Conservation (phyloP, 2,888 invertebrate genomes). For the Rhingia campestris region DNA sequence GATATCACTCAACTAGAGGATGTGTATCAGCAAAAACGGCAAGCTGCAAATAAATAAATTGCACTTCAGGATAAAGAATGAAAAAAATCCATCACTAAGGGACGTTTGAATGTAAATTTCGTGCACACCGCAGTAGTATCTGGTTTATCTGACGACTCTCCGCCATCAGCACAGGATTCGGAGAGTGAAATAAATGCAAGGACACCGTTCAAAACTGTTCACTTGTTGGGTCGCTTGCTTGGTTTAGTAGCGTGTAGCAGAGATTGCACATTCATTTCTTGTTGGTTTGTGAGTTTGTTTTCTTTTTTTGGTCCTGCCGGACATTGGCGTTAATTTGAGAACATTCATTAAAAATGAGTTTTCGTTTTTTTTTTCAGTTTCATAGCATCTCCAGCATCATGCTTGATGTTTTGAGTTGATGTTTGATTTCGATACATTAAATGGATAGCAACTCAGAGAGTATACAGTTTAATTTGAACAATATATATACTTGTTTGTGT, state of each 20-base stretch:
- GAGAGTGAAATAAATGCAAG: constrained; percentile 53
- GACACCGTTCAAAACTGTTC: constrained; percentile 61
- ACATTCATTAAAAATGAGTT: constrained; percentile 69
- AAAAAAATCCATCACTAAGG: constrained; percentile 61
- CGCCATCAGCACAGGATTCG: constrained; percentile 47
- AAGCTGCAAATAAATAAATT: constrained; percentile 28
- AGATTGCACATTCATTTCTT: constrained; percentile 38
- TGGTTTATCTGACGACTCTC: constrained; percentile 28
- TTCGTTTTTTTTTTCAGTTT: constrained; percentile 22
- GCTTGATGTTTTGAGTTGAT: constrained; percentile 43
- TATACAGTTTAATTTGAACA: constrained; percentile 39
- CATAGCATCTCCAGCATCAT: constrained; percentile 4
- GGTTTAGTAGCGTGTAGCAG: constrained; percentile 30
- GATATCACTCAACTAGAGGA: constrained; percentile 30
- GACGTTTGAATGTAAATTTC: constrained; percentile 70
- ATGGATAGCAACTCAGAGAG: constrained; percentile 38
- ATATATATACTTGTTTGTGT: background rate
- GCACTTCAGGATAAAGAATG: constrained; percentile 32
- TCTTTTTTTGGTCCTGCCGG: constrained; percentile 45
- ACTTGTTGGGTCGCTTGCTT: constrained; percentile 21
- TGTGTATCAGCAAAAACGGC: background rate
- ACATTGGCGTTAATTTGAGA: constrained; percentile 72
- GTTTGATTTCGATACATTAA: constrained; percentile 51
- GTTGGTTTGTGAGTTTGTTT: background rate
- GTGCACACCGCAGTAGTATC: constrained; percentile 48